Percentiles rank a stretch among this genome's conserved stretches.
Evolutionary conservation across 92 coral and sea anemone species (phyloP).

Genomic region (Epizoanthus illoricatus): DNA sequence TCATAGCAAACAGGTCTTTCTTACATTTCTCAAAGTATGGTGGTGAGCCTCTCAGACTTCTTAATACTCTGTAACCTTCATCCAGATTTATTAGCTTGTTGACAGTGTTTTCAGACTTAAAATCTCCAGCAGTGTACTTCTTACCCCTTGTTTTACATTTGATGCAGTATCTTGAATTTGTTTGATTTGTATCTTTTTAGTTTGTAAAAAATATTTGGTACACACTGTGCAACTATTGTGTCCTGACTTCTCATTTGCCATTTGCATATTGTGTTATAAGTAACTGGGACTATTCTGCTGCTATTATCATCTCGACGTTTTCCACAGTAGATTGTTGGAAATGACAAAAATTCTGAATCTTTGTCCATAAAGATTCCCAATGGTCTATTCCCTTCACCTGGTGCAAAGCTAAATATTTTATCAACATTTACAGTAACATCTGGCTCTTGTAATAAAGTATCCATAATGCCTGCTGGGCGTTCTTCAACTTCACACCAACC

Average conservation of each 20-base stretch:
- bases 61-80: conserved; percentile 48
- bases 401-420: conserved; percentile 66
- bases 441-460: conserved; percentile 59
- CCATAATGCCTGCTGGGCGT: conserved; percentile 58
- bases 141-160: conserved; percentile 22
- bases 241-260: conserved; percentile 19
- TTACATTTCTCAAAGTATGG: conserved; percentile 50
- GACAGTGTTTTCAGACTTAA: conserved; percentile 9
- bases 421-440: conserved; percentile 58
- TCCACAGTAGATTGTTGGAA: conserved; percentile 74
- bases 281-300: conserved; percentile 28
- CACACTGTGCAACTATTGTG: conserved; percentile 57
- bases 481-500: conserved; percentile 63
- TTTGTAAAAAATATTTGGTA: conserved; percentile 57
- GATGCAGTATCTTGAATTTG: conserved; percentile 42
- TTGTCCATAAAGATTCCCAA: conserved; percentile 62
- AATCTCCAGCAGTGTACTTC: conserved; percentile 38
- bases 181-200: conserved; percentile 43
- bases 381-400: conserved; percentile 79
- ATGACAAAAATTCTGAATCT: conserved; percentile 69
- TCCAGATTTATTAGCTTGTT: conserved; percentile 37
- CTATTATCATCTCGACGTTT: not conserved
- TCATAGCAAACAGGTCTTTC: conserved; percentile 38
- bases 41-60: conserved; percentile 43
- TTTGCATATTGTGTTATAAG: conserved; percentile 53